Base-by-base conservation (phyloP, 1,140 invertebrate species). In the Phthorimaea operculella region DNA sequence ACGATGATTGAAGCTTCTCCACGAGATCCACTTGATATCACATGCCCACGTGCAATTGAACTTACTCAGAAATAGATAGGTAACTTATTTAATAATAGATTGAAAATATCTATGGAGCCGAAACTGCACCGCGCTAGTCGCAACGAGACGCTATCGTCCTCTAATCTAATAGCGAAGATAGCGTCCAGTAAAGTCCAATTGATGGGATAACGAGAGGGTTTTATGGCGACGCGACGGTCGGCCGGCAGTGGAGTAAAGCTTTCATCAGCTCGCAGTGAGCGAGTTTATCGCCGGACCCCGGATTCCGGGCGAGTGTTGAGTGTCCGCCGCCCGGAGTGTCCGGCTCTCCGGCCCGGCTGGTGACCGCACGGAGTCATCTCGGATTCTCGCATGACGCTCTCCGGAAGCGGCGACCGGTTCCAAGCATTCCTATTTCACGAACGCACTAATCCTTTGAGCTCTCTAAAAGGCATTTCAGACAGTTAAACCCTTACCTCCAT, bases 341-440 rank as follows among this genome's bases (percentile, higher is more conserved):
- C 21, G 21, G 21, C 21, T 28, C 21, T 28, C 21, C 21, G 21
- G 21, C 21, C 21, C 21, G 21, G 2, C 21, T 28, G 21, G 21
- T 28, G 44, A 17, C 44, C 44, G 44, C 44, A 47, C 28, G 49
- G 60, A 67, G 64, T 63, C 60, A 63, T 66, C 58, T 59, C 54
- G 62, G 44, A 63, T 57, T 45, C 39, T 12, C 52, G 28, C 7
- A 44, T 17, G 36, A 16, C 14, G 36, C 14, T 5, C 18, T 36
- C 11, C 76, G 76, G 76, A 82, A 78, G 66, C 68, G 62, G 57
- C 58, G 68, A 75, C 75, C 72, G 76, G 79, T 77, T 76, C 64
- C 65, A 51, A 61, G 64, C 75, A 82, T 82, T 79, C 75, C 72
- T 77, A 74, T 71, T 74, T 39, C 36, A 39, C 36, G n/a, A 39